Conservation (phyloP, 2,888 invertebrate genomes). For the Agrochola litura region DNA sequence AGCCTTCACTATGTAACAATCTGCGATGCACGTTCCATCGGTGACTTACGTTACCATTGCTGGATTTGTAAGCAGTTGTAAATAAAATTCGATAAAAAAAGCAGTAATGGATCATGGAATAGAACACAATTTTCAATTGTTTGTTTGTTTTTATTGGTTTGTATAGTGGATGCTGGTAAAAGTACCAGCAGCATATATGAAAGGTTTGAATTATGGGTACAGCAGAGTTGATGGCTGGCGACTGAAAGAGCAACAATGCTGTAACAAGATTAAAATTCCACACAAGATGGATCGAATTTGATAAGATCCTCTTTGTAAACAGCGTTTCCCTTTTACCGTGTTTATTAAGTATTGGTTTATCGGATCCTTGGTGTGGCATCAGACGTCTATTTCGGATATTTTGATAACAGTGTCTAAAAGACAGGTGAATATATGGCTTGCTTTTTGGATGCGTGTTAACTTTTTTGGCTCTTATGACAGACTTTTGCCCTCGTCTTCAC, state of each 20-base stretch:
- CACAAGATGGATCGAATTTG: conserved; percentile 62
- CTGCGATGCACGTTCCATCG: background rate
- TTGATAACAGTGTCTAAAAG: background rate
- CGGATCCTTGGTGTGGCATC: conserved; percentile 9
- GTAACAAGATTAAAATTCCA: conserved; percentile 66
- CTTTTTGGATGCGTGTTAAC: background rate
- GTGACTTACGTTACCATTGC: background rate
- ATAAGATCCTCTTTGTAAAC: conserved; percentile 57
- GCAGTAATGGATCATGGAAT: background rate
- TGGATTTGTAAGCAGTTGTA: background rate
- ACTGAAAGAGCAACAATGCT: conserved; percentile 55
- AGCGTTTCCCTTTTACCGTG: conserved; percentile 56
- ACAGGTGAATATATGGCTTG: background rate
- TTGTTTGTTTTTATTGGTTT: conserved; percentile 13
- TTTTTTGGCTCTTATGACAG: background rate
- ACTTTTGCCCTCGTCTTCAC: background rate
- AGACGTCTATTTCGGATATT: conserved; percentile 12
- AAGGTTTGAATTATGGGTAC: conserved; percentile 62
- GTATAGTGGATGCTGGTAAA: conserved; percentile 26
- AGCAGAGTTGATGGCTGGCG: conserved; percentile 56
- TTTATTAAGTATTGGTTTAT: conserved; percentile 45
- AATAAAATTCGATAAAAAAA: background rate
- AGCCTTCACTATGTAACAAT: conserved; percentile 14
- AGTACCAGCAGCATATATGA: conserved; percentile 59
- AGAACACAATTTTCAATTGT: background rate